Evolutionary conservation across 2,797 vertebrate genomes (phyloP).

Genomic region (Staurois parvus): DNA sequence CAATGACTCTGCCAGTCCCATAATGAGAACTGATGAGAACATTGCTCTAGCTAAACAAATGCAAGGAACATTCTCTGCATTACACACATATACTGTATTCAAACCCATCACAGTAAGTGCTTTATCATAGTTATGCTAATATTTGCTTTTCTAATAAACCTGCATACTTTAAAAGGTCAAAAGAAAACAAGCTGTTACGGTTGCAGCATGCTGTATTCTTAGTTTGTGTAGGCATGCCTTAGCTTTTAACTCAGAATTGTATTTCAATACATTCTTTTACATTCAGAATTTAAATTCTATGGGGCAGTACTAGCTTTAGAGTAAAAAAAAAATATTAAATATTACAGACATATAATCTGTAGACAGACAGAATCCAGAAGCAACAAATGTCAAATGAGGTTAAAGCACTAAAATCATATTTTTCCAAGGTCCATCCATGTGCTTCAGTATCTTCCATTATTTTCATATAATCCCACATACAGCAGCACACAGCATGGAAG

Average conservation of each 20-base stretch:
- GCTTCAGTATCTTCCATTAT: too few species aligned
- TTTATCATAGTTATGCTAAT: slow-evolving; percentile 63
- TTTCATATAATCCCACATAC: too few species aligned
- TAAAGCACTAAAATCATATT: not conserved
- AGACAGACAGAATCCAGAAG: too few species aligned
- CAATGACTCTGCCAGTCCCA: slow-evolving; percentile 42
- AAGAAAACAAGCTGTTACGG: slow-evolving; percentile 53
- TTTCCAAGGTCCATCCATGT: not conserved
- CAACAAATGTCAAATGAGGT: too few species aligned
- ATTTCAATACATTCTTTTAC: slow-evolving; percentile 26
- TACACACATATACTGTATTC: slow-evolving; percentile 25
- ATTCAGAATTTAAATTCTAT: slow-evolving; percentile 16
- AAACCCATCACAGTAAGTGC: slow-evolving; percentile 32
- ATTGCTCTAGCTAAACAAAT: slow-evolving; percentile 27
- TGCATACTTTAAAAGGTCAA: slow-evolving; percentile 57
- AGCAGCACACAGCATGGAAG: too few species aligned
- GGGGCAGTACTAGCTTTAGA: not conserved
- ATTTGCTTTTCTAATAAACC: slow-evolving; percentile 58
- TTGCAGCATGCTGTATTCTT: slow-evolving; percentile 29
- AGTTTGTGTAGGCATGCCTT: slow-evolving; percentile 36
- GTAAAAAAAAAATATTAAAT: too few species aligned
- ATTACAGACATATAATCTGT: too few species aligned
- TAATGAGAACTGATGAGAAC: slow-evolving; percentile 58
- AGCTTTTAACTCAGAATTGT: slow-evolving; percentile 13
- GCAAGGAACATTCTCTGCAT: slow-evolving; percentile 40